These are phyloP conservation scores for Morinoia aosen DNA, from an alignment of 2,888 invertebrate species.

Conservation along the genomic window DNA sequence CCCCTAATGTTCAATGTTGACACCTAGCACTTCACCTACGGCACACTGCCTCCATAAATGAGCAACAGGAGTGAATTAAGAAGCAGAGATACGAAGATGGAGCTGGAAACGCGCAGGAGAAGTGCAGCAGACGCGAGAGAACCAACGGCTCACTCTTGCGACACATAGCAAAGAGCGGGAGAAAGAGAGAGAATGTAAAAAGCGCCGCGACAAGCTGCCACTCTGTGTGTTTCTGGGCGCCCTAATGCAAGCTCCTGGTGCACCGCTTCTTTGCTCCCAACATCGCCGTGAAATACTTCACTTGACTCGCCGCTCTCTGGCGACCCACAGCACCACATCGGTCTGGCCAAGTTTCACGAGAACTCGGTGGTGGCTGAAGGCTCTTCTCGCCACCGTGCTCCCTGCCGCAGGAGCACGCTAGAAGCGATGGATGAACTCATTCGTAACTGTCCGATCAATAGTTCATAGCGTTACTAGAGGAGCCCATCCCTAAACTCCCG, in stretches of 20 bases:
- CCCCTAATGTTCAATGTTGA: conserved; percentile 41
- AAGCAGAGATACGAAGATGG: background rate
- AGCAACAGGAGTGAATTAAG: background rate
- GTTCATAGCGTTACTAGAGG: background rate
- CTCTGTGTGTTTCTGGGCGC: conserved; percentile 51
- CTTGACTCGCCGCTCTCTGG: conserved; percentile 2
- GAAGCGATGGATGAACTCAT: background rate
- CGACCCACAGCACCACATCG: background rate
- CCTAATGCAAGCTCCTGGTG: conserved; percentile 43
- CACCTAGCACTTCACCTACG: background rate
- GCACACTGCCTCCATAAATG: conserved; percentile 34
- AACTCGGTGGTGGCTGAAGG: background rate
- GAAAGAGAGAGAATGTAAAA: conserved; percentile 40
- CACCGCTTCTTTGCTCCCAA: conserved; percentile 19
- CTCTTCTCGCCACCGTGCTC: background rate
- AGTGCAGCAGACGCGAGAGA: conserved; percentile 19
- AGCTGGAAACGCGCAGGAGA: background rate
- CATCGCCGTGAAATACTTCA: conserved; percentile 7
- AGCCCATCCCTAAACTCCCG: background rate
- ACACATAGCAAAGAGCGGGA: conserved; percentile 44
- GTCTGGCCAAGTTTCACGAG: background rate
- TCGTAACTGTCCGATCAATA: background rate
- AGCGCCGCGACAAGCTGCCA: conserved; percentile 49
- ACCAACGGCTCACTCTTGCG: conserved; percentile 37
- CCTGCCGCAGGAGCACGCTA: background rate